Evolutionary conservation across 2,888 invertebrate genomes (phyloP).

Genomic region (Sicus ferrugineus): DNA sequence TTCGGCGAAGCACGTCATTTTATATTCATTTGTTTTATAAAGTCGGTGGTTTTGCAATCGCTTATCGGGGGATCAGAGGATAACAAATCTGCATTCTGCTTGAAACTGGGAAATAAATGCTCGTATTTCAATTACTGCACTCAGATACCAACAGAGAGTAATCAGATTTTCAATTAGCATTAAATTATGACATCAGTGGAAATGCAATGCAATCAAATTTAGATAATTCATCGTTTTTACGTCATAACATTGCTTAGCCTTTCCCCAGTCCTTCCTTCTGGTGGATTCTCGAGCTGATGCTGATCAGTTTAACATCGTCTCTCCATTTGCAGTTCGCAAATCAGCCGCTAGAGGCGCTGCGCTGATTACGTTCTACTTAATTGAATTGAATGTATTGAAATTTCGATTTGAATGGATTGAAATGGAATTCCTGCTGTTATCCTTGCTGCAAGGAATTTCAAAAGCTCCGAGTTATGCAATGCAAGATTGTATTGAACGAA

Average conservation of each 20-base stretch:
- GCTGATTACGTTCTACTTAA: neutral
- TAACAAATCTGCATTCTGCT: neutral
- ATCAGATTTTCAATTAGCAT: constrained; percentile 32
- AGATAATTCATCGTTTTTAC: neutral
- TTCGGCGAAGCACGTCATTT: neutral
- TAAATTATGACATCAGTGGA: constrained; percentile 9
- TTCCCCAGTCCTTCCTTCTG: too few species aligned
- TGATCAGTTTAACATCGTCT: neutral
- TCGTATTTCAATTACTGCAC: constrained; percentile 30
- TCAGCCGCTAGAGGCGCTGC: neutral
- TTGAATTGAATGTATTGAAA: neutral
- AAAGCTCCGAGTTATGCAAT: too few species aligned
- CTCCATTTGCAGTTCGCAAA: neutral
- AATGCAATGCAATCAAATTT: constrained; percentile 7
- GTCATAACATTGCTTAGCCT: neutral
- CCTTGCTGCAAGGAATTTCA: too few species aligned
- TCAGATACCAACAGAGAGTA: constrained; percentile 21
- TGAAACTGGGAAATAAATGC: constrained; percentile 24
- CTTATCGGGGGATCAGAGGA: neutral
- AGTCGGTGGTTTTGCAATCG: neutral
- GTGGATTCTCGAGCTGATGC: neutral
- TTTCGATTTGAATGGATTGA: neutral
- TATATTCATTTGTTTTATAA: too few species aligned
- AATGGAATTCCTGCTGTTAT: too few species aligned
- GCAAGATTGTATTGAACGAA: too few species aligned